Conservation (phyloP, 2,113 vertebrate genomes). For the Rhagologus leucostigma region DNA sequence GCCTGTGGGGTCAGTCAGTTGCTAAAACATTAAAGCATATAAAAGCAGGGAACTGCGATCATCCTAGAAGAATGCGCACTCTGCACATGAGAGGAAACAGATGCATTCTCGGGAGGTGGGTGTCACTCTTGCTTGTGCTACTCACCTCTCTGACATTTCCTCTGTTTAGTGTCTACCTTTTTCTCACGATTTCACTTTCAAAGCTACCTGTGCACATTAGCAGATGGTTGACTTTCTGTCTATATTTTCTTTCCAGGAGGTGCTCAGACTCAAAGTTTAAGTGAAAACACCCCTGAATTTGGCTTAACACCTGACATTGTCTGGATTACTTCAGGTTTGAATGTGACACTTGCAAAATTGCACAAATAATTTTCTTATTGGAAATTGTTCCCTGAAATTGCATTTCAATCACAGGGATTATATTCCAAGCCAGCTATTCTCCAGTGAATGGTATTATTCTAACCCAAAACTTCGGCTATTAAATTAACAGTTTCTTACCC, state of each 20-base stretch:
- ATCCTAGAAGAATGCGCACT: neutral
- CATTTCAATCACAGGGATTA: neutral
- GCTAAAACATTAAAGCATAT: neutral
- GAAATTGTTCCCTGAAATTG: neutral
- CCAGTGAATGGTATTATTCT: neutral
- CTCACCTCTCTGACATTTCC: neutral
- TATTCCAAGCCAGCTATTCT: neutral
- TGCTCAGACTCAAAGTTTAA: neutral
- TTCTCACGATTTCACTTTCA: neutral
- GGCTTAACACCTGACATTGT: neutral
- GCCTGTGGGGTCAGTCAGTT: neutral
- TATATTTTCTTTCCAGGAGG: neutral
- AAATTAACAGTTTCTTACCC: neutral
- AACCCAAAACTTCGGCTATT: neutral
- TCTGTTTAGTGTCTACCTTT: neutral
- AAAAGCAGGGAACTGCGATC: neutral
- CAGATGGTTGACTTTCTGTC: neutral
- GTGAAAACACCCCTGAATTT: neutral
- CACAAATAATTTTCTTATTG: neutral
- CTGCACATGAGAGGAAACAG: neutral
- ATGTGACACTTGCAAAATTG: neutral
- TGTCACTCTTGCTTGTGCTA: conserved; percentile 1
- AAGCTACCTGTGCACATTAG: neutral
- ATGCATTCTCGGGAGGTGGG: neutral
- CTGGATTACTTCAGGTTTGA: neutral